Evolutionary conservation across 2,113 vertebrate species (phyloP).

Genomic region (Pedetes capensis): DNA sequence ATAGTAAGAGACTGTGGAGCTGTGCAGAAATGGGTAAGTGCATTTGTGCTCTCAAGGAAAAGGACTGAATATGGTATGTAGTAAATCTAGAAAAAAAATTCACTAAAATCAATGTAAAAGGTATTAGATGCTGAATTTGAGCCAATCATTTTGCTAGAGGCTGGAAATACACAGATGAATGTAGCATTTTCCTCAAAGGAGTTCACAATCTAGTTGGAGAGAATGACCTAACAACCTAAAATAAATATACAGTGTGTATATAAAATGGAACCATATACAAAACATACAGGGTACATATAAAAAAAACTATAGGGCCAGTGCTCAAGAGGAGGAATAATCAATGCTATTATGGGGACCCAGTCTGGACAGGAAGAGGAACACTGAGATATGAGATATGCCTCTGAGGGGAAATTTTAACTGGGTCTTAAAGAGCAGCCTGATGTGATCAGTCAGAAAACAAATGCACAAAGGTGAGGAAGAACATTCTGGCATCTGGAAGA

Average conservation of each 20-base stretch:
- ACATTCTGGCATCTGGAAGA: not conserved
- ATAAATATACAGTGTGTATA: not conserved
- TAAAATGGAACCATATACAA: not conserved
- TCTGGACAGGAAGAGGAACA: not conserved
- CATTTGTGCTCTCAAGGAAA: not conserved
- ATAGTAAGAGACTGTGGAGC: not conserved
- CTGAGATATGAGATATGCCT: not conserved
- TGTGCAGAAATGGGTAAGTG: not conserved
- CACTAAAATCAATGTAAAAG: constrained; percentile 1
- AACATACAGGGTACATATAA: not conserved
- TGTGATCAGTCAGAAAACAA: not conserved
- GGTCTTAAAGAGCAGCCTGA: not conserved
- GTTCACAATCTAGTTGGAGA: not conserved
- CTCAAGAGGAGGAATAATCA: not conserved
- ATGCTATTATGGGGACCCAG: not conserved
- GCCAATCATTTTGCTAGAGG: not conserved
- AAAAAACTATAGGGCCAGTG: not conserved
- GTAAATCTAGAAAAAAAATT: not conserved
- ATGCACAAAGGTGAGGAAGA: not conserved
- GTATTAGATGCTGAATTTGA: not conserved
- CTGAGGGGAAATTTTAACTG: not conserved
- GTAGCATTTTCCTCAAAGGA: not conserved
- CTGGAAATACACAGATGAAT: not conserved
- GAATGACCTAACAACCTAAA: not conserved
- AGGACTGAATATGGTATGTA: not conserved